These are phyloP conservation scores for Hydractinia echinata DNA, from an alignment of 30 jellyfish, hydroid and myxozoan species.

Conservation along the genomic window DNA sequence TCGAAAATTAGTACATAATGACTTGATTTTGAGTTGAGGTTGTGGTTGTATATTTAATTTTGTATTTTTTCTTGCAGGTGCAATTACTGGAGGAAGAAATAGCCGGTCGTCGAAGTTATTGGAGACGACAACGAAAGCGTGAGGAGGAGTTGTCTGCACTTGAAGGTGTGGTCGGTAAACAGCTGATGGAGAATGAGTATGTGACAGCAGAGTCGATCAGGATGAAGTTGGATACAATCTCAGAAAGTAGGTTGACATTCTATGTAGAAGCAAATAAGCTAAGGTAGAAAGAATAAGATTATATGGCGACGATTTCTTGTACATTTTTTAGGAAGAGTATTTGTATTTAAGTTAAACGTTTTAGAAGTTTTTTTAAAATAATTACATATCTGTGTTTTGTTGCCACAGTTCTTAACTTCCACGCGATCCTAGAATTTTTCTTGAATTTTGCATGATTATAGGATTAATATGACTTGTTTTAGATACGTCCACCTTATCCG, in stretches of 20 bases:
- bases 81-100: slow-evolving; percentile 81
- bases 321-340: neutral
- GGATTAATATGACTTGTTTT: neutral
- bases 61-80: slow-evolving; percentile 28
- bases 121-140: slow-evolving; percentile 91
- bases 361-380: too few relatives aligned
- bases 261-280: neutral
- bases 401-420: too few relatives aligned
- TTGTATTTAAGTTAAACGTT: too few relatives aligned
- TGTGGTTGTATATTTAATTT: too few relatives aligned
- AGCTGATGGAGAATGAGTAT: slow-evolving; percentile 59
- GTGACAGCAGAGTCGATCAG: slow-evolving; percentile 54
- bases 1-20: too few relatives aligned
- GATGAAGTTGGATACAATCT: slow-evolving; percentile 58
- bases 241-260: slow-evolving; percentile 42
- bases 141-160: slow-evolving; percentile 61
- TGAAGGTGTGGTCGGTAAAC: slow-evolving; percentile 52
- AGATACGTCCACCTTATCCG: slow-evolving; percentile 24
- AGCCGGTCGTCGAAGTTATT: slow-evolving; percentile 85
- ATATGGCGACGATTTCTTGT: neutral
- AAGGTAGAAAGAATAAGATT: neutral
- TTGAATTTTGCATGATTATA: too few relatives aligned
- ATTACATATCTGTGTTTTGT: too few relatives aligned
- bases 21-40: too few relatives aligned
- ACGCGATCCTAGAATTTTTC: too few relatives aligned